Conservation (phyloP, 2,888 invertebrate species). For the Aleiodes alternator region DNA sequence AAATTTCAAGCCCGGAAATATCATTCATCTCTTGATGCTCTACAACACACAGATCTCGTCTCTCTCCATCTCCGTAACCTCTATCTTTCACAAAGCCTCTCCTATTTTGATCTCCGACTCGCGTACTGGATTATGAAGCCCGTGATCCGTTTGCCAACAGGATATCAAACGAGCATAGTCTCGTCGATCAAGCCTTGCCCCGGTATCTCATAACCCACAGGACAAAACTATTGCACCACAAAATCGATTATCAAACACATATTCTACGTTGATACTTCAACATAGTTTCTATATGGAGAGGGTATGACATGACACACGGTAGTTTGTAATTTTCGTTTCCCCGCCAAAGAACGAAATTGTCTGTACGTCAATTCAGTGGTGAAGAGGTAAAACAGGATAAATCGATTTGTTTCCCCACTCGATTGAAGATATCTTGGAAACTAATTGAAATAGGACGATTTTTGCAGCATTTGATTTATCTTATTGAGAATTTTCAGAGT, state of each 20-base stretch:
- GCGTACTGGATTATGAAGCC: constrained; percentile 32
- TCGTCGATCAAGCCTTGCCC: constrained; percentile 19
- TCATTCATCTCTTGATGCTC: no score
- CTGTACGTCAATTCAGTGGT: constrained; percentile 9
- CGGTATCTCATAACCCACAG: constrained; percentile 21
- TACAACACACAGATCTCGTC: not conserved
- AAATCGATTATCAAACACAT: constrained; percentile 35
- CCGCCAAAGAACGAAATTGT: not conserved
- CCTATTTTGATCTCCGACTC: constrained; percentile 28
- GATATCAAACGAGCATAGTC: constrained; percentile 30
- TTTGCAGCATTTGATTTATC: no score
- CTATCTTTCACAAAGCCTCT: constrained; percentile 11
- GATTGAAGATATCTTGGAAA: no score
- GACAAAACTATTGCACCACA: constrained; percentile 29
- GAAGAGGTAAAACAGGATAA: no score
- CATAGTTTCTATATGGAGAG: not conserved
- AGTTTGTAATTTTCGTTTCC: constrained; percentile 18
- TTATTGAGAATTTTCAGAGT: no score
- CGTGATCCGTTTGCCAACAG: constrained; percentile 33
- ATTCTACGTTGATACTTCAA: constrained; percentile 13
- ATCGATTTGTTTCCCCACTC: no score
- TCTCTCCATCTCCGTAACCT: not conserved
- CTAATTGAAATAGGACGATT: no score
- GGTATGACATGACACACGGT: constrained; percentile 6
- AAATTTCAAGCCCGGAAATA: no score